Base-by-base conservation (phyloP, 2,113 vertebrate species). In the Apodemus speciosus region DNA sequence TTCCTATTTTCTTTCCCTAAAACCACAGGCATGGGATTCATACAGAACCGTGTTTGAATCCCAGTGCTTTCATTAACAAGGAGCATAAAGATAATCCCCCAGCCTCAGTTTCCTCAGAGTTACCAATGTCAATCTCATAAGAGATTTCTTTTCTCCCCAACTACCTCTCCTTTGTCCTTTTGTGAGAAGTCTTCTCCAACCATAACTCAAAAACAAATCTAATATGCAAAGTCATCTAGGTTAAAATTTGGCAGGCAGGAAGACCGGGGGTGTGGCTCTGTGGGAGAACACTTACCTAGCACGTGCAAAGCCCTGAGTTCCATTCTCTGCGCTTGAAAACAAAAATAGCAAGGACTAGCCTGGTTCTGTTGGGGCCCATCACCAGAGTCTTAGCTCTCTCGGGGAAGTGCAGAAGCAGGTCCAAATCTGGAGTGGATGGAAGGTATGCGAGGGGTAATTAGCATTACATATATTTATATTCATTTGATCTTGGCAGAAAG, bases 401-500 rank as follows among this genome's bases (percentile, higher is more conserved):
- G 51, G 62, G 58, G 92, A 85, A 92, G 76, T 73, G 64, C 40
- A 91, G 96, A 94, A 62, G 46, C 90, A 90, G 38, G 49, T 92
- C 73, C 92, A 90, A 83, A 88, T 88, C 60, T 81, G 92, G 32
- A 58, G 56, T 68, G 51, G 76, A 64, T 71, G 53, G 92, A 90
- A 95, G 84, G 84, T 51, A 14, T 77, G 91, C 51, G 64, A 86
- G 92, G 79, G 13, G 43, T 89, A 89, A 93, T 86, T 79, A 85
- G 80, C 73, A 79, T 85, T 49, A n/a, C 18, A 20, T 85, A 46
- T 66, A 40, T 53, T 92, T 88, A 95, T 94, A 91, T 72, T 91
- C 92, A 92, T 83, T 86, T 87, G 56, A 86, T 91, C 91, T 93
- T 89, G 89, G 84, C 86, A 92, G 81, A 91, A 90, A 89, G 16